Percentiles rank a stretch among this genome's conserved stretches.
Evolutionary conservation across 2,888 invertebrate genomes (phyloP).

Genomic region (Ectemnius continuus): DNA sequence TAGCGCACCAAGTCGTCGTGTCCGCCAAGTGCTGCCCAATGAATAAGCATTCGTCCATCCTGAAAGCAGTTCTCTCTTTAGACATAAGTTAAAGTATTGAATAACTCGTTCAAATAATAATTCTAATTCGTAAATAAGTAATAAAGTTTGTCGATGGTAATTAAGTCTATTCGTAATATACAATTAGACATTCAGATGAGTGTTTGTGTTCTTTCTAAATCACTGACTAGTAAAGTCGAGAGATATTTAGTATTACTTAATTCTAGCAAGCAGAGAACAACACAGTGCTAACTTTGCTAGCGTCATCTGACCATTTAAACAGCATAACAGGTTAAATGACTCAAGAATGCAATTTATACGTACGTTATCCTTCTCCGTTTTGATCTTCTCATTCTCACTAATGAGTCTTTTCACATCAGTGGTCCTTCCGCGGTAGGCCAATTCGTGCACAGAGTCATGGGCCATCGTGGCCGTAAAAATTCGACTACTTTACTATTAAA

Average conservation of each 20-base stretch:
- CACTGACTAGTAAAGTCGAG: too few species aligned
- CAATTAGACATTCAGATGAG: too few species aligned
- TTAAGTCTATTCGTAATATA: too few species aligned
- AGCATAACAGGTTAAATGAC: not conserved
- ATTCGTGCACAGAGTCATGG: constrained; percentile 75
- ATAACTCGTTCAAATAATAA: constrained; percentile 11
- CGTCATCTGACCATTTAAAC: not conserved
- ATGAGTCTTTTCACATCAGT: constrained; percentile 83
- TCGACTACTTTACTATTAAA: not conserved
- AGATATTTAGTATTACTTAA: too few species aligned
- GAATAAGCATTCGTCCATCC: constrained; percentile 86
- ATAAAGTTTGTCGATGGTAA: not conserved
- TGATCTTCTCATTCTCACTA: constrained; percentile 79
- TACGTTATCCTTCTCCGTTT: constrained; percentile 80
- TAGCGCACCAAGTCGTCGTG: constrained; percentile 86
- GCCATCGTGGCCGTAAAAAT: constrained; percentile 14
- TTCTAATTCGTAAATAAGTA: constrained; percentile 33
- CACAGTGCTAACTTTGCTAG: not conserved
- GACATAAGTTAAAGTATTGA: not conserved
- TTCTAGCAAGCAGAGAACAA: not conserved
- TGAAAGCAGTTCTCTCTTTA: constrained; percentile 73
- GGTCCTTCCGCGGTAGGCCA: constrained; percentile 86
- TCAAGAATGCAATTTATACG: constrained; percentile 58
- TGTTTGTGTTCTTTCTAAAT: too few species aligned
- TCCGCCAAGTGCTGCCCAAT: constrained; percentile 90